Evolutionary conservation across 2,888 invertebrate species (phyloP), one percentile per base, ranked within the genome.

Genomic region (Macrosoma leucophasiata): DNA sequence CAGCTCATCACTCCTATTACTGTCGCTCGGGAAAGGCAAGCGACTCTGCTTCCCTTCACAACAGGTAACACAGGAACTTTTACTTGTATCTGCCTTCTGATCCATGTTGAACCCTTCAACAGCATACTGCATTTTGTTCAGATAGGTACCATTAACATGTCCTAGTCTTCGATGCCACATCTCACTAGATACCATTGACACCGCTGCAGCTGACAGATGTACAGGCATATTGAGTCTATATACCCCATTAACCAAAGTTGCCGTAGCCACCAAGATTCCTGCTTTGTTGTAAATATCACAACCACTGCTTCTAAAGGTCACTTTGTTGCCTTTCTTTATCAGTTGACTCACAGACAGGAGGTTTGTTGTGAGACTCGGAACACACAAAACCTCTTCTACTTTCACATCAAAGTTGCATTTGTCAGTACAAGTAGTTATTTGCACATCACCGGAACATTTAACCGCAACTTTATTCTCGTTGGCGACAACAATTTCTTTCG

Each of bases 91-190:
- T 22, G 39, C 23, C 31, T 46, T 49, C n/a, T 13, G 34, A 29
- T 44, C 36, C 33, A 50, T 34, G 27, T 31, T 32, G 18, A 46
- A 11, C 20, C 50, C 49, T 29, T 44, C 11, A 8, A 48, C 50
- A 39, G 48, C 48, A 40, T 50, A 32, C 28, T 46, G 36, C 44
- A 49, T 52, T 22, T 45, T 46, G 12, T 46, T 48, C 20, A 48
- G 29, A 33, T 48, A 44, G 6, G 43, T 22, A 22, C 46, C 48
- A 30, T 53, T 53, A n/a, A 50, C 35, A 27, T 27, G 27, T 10
- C 27, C 18, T 1, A 27, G 27, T 27, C 27, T 27, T 17, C 27
- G 26, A 15, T 26, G 26, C 26, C 26, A 26, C 2, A 15, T 15
- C 14, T 12, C 14, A 11, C 13, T 18, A 8, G 24, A 17, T 11